Evolutionary conservation across 2,797 vertebrate genomes (phyloP).

Genomic region (Channallabes apus): DNA sequence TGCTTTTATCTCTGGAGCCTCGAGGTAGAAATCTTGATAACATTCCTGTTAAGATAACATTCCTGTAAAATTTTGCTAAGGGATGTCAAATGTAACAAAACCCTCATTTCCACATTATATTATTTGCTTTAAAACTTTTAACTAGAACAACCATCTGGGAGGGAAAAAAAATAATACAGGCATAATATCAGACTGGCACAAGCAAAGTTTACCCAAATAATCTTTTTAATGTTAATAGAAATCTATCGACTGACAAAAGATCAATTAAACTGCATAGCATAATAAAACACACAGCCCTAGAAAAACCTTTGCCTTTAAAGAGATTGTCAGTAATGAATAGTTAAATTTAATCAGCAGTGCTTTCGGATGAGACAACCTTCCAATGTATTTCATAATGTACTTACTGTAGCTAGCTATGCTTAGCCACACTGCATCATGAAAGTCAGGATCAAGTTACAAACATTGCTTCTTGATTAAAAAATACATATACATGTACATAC

Average conservation of each 20-base stretch:
- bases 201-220: too few species aligned
- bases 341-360: background rate
- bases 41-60: slow-evolving; percentile 15
- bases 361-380: background rate
- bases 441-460: background rate
- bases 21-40: background rate
- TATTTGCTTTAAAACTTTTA: background rate
- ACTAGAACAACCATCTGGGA: background rate
- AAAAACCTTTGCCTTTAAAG: background rate
- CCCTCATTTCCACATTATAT: background rate
- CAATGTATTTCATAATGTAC: background rate
- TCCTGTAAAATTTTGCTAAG: background rate
- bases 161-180: background rate
- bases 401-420: background rate
- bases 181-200: background rate
- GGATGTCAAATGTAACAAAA: background rate
- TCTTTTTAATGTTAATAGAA: too few species aligned
- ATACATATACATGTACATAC: too few species aligned
- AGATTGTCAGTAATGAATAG: background rate
- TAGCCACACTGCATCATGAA: background rate
- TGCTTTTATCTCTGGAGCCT: slow-evolving; percentile 9
- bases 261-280: too few species aligned
- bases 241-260: too few species aligned
- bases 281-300: background rate
- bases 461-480: background rate